Evolutionary conservation across 2,888 invertebrate species (phyloP).

Genomic region (Balanococcus diminutus): DNA sequence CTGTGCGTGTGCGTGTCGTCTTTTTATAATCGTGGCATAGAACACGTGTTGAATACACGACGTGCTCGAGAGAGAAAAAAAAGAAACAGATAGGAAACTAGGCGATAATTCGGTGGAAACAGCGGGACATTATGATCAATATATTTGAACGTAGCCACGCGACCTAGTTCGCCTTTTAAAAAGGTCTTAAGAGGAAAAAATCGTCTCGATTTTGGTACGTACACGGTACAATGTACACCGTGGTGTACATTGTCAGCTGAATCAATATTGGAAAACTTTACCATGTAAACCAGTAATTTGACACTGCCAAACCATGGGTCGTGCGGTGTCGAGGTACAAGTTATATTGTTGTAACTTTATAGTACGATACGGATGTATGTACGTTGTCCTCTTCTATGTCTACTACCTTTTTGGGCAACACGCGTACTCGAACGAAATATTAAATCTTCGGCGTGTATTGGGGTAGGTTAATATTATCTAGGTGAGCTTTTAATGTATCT

Average conservation of each 20-base stretch:
- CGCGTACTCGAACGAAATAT: not conserved
- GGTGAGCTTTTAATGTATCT: constrained; percentile 1
- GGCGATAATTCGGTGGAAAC: not conserved
- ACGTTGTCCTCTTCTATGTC: not conserved
- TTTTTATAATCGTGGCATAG: not conserved
- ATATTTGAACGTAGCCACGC: constrained; percentile 18
- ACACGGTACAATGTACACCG: not conserved
- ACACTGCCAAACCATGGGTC: not conserved
- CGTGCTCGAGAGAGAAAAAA: not conserved
- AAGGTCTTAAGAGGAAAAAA: not conserved
- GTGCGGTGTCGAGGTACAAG: not conserved
- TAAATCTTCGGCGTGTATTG: not conserved
- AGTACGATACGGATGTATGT: not conserved
- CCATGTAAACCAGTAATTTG: constrained; percentile 33
- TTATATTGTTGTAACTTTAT: constrained; percentile 4
- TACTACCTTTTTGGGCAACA: too few relatives aligned
- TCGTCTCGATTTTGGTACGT: not conserved
- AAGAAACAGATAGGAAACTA: not conserved
- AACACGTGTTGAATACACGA: not conserved
- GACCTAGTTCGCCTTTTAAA: constrained; percentile 19
- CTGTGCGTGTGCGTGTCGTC: not conserved
- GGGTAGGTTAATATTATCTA: not conserved
- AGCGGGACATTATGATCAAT: constrained; percentile 17
- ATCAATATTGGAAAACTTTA: constrained; percentile 1
- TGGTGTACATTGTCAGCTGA: not conserved